Percentiles rank a stretch among this genome's conserved stretches.
Conservation (phyloP, 1,140 invertebrate species). For the Papilio helenus region DNA sequence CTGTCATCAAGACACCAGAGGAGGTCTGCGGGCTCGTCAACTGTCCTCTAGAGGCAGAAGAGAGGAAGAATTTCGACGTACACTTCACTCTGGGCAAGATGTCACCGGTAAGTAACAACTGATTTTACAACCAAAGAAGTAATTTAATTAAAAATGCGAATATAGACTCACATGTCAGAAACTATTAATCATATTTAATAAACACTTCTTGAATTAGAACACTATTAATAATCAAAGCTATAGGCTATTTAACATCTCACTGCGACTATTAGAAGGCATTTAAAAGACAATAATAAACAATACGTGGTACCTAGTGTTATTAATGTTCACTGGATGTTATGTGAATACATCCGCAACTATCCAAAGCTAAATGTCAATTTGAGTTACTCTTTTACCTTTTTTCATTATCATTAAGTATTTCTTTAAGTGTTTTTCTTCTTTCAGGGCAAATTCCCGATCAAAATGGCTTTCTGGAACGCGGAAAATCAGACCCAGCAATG, state of each 20-base stretch:
- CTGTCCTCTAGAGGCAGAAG: constrained; percentile 45
- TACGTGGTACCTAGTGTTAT: too few species aligned
- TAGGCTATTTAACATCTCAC: background rate
- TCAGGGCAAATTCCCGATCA: constrained; percentile 65
- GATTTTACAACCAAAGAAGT: background rate
- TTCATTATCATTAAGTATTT: too few species aligned
- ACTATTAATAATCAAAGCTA: background rate
- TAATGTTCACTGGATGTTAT: too few species aligned
- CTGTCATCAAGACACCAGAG: constrained; percentile 36
- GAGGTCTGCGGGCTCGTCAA: constrained; percentile 44
- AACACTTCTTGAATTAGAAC: background rate
- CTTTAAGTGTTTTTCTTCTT: constrained; percentile 31
- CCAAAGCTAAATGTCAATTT: too few species aligned
- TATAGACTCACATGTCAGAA: background rate
- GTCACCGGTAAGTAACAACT: constrained; percentile 41
- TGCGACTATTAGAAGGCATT: background rate
- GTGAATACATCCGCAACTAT: too few species aligned
- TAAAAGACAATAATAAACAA: background rate
- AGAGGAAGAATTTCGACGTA: constrained; percentile 48
- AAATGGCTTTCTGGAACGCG: constrained; percentile 58
- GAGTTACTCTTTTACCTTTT: too few species aligned
- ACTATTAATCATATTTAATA: background rate
- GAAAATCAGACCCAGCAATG: constrained; percentile 49
- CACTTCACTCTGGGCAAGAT: constrained; percentile 48
- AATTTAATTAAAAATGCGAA: too few species aligned